Evolutionary conservation across 2,797 vertebrate species (phyloP), one percentile per base, ranked within the genome.

Genomic region (Pterois miles): DNA sequence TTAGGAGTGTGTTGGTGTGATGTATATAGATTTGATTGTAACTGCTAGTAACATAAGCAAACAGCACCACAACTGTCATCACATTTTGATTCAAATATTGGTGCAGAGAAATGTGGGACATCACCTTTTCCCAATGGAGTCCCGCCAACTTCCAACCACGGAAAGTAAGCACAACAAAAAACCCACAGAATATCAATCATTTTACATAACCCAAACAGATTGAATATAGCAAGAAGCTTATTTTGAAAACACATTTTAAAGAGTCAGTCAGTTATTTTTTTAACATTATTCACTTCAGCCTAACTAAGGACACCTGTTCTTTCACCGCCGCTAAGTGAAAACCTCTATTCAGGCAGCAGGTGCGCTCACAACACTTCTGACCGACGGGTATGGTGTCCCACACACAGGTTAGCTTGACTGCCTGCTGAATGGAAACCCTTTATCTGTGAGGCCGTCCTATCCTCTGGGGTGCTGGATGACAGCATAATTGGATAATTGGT

Each of bases 401-500:
- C 85, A 68, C 76, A 73, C 78, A 73, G 59, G 87, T 84, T 85
- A 86, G 58, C 79, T 62, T 27, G 8, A 76, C 83, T 81, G 68
- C 87, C 83, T 81, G 68, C 87, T 80, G 84, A 93, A 93, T 88
- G 79, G 85, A 89, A 91, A 82, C 36, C 83, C 87, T 93, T 94
- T 94, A 90, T 92, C 85, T 89, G 83, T 69, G 65, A 71, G 80
- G 72, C 86, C 82, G 81, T 90, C 71, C 84, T 89, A 81, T 93
- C 88, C 87, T 94, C 88, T 48, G 82, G 91, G 91, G 91, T 92
- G 85, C 91, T 89, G 90, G 92, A 92, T 95, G 94, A 95, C 94
- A 93, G 89, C 83, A 88, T 95, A 95, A 95, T 95, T 93, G 92
- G 87, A 89, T 95, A 93, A 96, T 94, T 94, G 89, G 90, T 89